phyloP scores from a whole-genome alignment of 2,797 vertebrate genomes.

The Paguma larvata region DNA sequence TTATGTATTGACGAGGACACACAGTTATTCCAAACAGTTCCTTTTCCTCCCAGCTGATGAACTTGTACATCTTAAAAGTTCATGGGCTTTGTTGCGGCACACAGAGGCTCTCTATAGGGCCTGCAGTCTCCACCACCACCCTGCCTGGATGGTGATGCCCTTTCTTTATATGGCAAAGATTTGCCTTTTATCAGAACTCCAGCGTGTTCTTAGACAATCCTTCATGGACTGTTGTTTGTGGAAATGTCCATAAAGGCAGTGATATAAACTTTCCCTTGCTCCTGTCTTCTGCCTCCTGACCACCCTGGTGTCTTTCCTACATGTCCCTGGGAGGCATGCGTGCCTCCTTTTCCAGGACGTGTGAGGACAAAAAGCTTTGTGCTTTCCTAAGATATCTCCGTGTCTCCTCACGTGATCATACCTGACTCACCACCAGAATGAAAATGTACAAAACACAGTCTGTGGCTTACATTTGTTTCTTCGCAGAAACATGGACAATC shows the following conservation, averaged over 20 bases:
- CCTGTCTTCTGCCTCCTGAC: neutral
- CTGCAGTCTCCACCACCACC: fast-evolving
- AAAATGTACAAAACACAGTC: neutral
- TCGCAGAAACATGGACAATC: neutral
- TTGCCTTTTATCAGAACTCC: neutral
- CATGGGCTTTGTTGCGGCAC: neutral
- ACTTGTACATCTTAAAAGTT: neutral
- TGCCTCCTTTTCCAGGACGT: neutral
- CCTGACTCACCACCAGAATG: neutral
- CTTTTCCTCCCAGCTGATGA: neutral
- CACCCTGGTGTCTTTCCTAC: neutral
- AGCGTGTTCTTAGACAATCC: too few relatives aligned
- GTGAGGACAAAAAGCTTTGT: neutral
- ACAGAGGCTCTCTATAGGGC: neutral
- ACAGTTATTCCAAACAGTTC: neutral
- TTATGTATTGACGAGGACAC: neutral
- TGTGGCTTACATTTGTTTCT: neutral
- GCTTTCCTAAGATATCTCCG: neutral
- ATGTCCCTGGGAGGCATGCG: neutral
- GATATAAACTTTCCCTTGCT: too few relatives aligned
- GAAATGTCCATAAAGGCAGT: neutral
- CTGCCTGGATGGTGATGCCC: neutral
- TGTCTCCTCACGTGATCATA: neutral
- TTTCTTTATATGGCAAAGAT: neutral
- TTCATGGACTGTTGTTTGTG: neutral